A percentile compares a stretch with the other conserved stretches of the same genome.
Conservation (phyloP, 2,113 vertebrate genomes). For the Oncorhynchus mykiss region DNA sequence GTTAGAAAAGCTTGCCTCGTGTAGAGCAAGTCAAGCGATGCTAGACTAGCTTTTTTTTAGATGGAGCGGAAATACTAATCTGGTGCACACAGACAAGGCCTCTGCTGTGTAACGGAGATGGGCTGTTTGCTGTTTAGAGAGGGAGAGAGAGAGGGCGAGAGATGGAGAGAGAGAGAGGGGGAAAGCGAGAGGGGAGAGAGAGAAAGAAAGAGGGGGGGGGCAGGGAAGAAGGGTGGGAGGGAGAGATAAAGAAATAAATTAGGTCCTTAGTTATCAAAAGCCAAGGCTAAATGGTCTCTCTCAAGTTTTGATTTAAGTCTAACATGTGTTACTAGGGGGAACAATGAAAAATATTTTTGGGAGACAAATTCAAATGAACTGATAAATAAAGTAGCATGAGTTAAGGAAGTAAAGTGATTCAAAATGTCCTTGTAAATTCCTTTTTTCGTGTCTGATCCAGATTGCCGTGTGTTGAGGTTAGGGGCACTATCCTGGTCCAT, state of each 20-base stretch:
- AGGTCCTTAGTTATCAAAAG: too few species aligned
- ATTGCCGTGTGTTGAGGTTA: not conserved
- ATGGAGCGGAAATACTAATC: slow-evolving; percentile 4
- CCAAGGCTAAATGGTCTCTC: not conserved
- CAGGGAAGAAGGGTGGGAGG: too few species aligned
- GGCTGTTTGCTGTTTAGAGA: not conserved
- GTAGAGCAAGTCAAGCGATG: slow-evolving; percentile 9
- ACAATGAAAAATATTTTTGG: too few species aligned
- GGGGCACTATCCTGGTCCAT: not conserved
- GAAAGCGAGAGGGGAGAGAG: too few species aligned
- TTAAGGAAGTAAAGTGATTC: too few species aligned
- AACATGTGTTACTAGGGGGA: not conserved
- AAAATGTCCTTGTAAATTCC: too few species aligned
- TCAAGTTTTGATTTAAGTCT: not conserved
- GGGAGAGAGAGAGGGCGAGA: not conserved
- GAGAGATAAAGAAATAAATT: too few species aligned
- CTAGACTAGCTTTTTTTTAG: not conserved
- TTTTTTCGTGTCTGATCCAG: not conserved
- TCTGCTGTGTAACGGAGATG: not conserved
- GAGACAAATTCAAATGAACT: not conserved
- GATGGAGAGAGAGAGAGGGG: too few species aligned
- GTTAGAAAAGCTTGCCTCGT: slow-evolving; percentile 11
- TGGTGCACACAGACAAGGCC: not conserved
- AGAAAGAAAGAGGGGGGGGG: too few species aligned
- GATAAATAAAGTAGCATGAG: not conserved